Evolutionary conservation across 2,797 vertebrate species (phyloP), one percentile per base, ranked within the genome.

Genomic region (Mormyrops boulengeri): DNA sequence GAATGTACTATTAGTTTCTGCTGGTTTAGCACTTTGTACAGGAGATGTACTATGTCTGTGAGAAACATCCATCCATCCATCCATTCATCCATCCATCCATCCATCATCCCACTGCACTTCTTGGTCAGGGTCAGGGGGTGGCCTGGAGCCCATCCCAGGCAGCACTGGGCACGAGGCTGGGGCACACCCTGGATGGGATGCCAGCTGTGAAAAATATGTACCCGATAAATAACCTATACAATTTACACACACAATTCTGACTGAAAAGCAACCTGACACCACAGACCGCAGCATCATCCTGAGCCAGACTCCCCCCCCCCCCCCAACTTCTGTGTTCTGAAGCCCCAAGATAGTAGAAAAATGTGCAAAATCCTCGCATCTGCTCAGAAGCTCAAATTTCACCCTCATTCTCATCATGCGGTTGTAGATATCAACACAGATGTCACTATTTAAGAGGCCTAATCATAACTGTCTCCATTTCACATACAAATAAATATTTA

Each of bases 401-500:
- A 55, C 22, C 52, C 17, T 87, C 30, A 85, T 14, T 17, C 50
- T 87, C 55, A 62, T 60, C 11, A 6, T 85, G 41, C 80, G 14
- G 44, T 22, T 47, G 84, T 41, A 88, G 87, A 55, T 14, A 14
- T 66, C 7, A 22, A 8, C 41, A 7, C 49, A 34, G 62, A 69
- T 30, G 66, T 57, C 55, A 12, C 22, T 30, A 14, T 66, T 89
- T 44, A 47, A 69, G 38, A 55, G 89, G 47, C 22, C 19, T 50
- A 26, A 55, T 73, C 57, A 66, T 22, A 57, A 66, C 77, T 66
- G 22, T 84, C 49, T 85, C n/a, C 19, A 60, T 49, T 69, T 88
- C 57, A 41, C 34, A 9, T 73, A 19, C 91, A 87, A 89, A 91
- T 34, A 91, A 92, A 92, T 95, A 93, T 93, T 96, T 95, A 96